Evolutionary conservation across 2,888 invertebrate genomes (phyloP).

Genomic region (Eupithecia dodoneata): DNA sequence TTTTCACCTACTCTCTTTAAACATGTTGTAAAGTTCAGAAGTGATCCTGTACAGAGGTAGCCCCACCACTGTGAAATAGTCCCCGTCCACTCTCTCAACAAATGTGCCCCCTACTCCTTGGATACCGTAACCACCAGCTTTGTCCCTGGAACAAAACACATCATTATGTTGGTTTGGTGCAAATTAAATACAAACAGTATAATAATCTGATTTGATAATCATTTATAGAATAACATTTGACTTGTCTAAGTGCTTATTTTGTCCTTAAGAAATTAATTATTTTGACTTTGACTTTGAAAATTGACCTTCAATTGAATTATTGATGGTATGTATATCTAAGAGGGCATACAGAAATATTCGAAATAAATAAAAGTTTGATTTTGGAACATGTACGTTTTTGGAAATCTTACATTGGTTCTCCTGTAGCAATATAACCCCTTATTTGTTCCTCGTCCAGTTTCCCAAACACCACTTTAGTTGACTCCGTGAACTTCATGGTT

Average conservation of each 20-base stretch:
- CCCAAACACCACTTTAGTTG: constrained; percentile 92
- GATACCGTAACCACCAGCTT: constrained; percentile 97
- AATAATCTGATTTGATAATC: no score
- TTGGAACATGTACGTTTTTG: background rate
- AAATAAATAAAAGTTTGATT: no score
- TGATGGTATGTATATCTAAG: background rate
- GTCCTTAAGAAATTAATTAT: no score
- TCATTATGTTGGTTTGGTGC: background rate
- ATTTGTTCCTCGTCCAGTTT: constrained; percentile 90
- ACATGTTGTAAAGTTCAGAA: constrained; percentile 80
- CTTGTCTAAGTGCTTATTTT: no score
- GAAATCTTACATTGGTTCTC: constrained; percentile 92
- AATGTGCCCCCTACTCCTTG: constrained; percentile 94
- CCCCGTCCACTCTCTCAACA: constrained; percentile 91
- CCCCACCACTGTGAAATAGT: constrained; percentile 95
- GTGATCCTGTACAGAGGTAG: constrained; percentile 89
- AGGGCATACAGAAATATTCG: no score
- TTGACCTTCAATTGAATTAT: background rate
- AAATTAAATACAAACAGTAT: background rate
- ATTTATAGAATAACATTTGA: no score
- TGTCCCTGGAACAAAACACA: constrained; percentile 85
- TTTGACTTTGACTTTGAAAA: background rate
- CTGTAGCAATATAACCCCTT: constrained; percentile 91
- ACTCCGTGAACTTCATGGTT: constrained; percentile 90
- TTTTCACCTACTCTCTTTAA: constrained; percentile 52